phyloP scores from a whole-genome alignment of 2,888 invertebrate genomes.

The Frankliniella fusca region DNA sequence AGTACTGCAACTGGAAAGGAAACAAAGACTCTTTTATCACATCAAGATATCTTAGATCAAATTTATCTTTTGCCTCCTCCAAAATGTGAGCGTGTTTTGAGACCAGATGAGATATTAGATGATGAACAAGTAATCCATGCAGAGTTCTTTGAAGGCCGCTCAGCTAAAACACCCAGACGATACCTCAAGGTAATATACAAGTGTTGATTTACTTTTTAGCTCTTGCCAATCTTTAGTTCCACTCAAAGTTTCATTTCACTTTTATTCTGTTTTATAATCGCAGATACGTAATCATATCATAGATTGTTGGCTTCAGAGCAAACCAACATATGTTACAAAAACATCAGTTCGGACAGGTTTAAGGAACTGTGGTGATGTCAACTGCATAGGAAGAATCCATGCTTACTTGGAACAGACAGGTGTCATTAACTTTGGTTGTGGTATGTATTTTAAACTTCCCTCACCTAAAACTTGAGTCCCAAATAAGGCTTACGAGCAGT shows the following conservation, averaged over 20 bases:
- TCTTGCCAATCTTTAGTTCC: no score
- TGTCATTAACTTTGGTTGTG: conserved; percentile 60
- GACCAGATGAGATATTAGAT: conserved; percentile 48
- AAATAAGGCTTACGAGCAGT: conserved; percentile 25
- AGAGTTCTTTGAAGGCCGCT: conserved; percentile 56
- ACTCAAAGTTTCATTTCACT: neutral
- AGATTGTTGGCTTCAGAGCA: conserved; percentile 52
- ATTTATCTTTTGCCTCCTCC: conserved; percentile 50
- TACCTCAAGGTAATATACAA: conserved; percentile 50
- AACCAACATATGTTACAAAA: conserved; percentile 57
- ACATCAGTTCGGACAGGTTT: conserved; percentile 55
- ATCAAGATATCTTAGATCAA: conserved; percentile 35
- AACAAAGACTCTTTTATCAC: neutral
- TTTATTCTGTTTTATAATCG: conserved; percentile 35
- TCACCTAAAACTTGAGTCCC: no score
- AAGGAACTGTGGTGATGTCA: conserved; percentile 60
- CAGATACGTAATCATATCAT: conserved; percentile 58
- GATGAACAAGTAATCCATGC: conserved; percentile 54
- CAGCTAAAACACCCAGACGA: conserved; percentile 55
- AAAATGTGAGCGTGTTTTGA: conserved; percentile 47
- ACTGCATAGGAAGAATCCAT: conserved; percentile 58
- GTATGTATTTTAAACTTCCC: conserved; percentile 45
- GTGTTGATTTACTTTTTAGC: conserved; percentile 15
- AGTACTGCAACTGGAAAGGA: neutral
- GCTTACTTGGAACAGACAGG: conserved; percentile 59